Conservation (phyloP, 2,113 vertebrate genomes). For the Holacanthus passer region DNA sequence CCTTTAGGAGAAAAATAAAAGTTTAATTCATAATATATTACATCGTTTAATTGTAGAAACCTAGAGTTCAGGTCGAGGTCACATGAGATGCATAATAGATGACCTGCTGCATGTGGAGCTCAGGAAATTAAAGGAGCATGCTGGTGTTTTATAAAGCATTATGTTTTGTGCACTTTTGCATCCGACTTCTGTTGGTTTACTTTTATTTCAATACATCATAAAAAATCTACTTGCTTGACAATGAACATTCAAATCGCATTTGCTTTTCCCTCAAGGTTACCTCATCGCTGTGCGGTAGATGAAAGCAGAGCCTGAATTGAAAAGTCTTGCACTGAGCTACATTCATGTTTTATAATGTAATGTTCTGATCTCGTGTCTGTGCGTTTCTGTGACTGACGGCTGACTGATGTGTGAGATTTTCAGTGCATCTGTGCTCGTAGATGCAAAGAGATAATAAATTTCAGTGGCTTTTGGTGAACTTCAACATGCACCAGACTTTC, state of each 20-base stretch:
- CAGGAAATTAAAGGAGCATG: not conserved
- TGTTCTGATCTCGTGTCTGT: not conserved
- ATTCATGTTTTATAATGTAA: not conserved
- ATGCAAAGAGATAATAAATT: no score
- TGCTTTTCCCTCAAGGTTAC: conserved; percentile 24
- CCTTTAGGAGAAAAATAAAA: not conserved
- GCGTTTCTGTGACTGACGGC: not conserved
- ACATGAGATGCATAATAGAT: conserved; percentile 17
- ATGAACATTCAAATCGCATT: conserved; percentile 21
- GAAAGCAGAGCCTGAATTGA: not conserved
- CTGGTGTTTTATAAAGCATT: not conserved
- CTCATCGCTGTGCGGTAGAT: not conserved
- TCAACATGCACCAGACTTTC: fast-evolving
- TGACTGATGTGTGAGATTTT: not conserved
- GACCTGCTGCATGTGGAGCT: not conserved
- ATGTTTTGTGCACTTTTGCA: not conserved
- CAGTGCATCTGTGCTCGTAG: not conserved
- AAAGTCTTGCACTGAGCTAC: not conserved
- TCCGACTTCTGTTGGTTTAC: not conserved
- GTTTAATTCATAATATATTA: conserved; percentile 1
- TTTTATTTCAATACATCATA: not conserved
- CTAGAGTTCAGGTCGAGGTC: not conserved
- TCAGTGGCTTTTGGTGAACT: not conserved
- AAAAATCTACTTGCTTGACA: conserved; percentile 44
- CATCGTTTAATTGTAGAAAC: conserved; percentile 14